Conservation (phyloP, 2,888 invertebrate species). For the Plutella xylostella region DNA sequence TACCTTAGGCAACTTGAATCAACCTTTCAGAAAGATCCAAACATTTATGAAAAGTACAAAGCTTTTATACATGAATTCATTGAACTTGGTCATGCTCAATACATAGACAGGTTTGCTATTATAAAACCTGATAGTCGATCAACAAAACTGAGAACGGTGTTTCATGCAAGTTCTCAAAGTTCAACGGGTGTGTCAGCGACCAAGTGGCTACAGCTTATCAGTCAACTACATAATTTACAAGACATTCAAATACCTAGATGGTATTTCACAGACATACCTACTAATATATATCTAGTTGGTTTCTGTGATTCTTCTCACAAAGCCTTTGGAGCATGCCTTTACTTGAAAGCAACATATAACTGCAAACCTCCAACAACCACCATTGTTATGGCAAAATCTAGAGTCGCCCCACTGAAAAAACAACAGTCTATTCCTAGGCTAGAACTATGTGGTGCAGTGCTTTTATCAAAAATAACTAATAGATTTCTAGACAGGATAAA, state of each 20-base stretch:
- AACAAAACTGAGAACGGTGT: too few species aligned
- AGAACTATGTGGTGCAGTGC: conserved; percentile 7
- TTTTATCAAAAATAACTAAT: not conserved
- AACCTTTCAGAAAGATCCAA: too few species aligned
- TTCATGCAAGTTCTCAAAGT: too few species aligned
- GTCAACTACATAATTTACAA: not conserved
- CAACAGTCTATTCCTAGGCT: conserved; percentile 3
- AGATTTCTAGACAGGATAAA: not conserved
- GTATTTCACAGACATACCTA: conserved; percentile 10
- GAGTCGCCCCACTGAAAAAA: conserved; percentile 11
- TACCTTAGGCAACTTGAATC: too few species aligned
- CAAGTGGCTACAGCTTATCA: not conserved
- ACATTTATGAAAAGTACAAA: too few species aligned
- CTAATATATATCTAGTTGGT: conserved; percentile 6
- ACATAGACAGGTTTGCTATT: too few species aligned
- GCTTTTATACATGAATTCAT: too few species aligned
- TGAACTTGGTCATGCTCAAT: too few species aligned
- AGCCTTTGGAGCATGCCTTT: conserved; percentile 11
- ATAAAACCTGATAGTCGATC: too few species aligned
- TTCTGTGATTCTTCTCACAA: conserved; percentile 9
- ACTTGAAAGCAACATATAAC: conserved; percentile 6
- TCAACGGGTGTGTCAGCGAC: not conserved
- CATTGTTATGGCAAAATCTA: conserved; percentile 6
- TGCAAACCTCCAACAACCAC: conserved; percentile 3
- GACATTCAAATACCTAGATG: conserved; percentile 8